phyloP scores from a whole-genome alignment of 2,113 vertebrate genomes.

The Caretta caretta region DNA sequence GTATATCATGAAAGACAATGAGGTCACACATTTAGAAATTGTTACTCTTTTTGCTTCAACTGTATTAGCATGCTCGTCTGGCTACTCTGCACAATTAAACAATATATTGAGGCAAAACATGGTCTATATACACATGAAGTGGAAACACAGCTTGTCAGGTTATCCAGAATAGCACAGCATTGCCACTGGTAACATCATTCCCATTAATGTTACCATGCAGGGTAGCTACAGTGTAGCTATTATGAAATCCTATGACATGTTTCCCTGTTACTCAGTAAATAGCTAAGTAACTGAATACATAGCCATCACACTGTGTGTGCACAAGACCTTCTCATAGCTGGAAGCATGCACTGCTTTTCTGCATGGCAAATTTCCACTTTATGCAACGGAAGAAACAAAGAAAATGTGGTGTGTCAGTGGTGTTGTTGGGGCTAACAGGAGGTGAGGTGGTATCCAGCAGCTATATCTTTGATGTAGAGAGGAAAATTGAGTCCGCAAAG shows the following conservation, averaged over 20 bases:
- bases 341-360: background rate
- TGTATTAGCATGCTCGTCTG: background rate
- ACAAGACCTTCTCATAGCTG: background rate
- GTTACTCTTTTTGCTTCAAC: background rate
- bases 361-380: background rate
- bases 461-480: background rate
- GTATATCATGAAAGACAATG: background rate
- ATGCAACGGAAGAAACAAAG: background rate
- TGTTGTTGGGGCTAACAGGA: background rate
- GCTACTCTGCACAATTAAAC: background rate
- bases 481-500: background rate
- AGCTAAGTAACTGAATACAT: background rate
- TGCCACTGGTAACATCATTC: background rate
- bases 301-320: background rate
- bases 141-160: background rate
- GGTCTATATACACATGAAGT: background rate
- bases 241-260: background rate
- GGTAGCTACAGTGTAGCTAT: background rate
- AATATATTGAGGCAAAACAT: background rate
- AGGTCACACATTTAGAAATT: background rate
- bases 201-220: background rate
- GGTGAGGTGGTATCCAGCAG: background rate
- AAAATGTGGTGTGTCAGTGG: background rate
- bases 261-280: background rate
- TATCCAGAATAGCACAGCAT: background rate